Base-by-base conservation (phyloP, 92 coral and sea anemone species). In the Actinernus sp. region DNA sequence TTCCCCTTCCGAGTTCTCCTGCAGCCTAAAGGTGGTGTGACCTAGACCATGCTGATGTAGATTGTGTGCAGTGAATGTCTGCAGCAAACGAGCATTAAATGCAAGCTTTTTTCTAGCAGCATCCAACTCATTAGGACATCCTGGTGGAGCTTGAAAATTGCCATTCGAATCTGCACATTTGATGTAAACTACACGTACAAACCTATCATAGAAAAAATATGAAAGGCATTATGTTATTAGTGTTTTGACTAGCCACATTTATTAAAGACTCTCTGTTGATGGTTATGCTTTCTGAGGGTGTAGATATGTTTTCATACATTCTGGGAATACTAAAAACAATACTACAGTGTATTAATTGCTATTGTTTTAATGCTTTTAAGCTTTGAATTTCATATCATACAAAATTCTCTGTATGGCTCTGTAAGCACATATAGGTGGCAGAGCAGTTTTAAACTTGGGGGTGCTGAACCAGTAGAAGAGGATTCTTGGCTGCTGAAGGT, bases 61-160 rank as follows among this genome's bases (percentile, higher is more conserved):
- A n/a, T 91, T 87, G 54, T 85, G 94, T 28, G 98, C 98, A 32
- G 87, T 90, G 52, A 93, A 93, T 40, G 98, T 90, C 65, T 93
- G 98, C 49, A 93, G 78, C 32, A 93, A 77, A 13, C 76, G 78
- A 9, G 86, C 87, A 79, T 93, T 93, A 28, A 93, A 84, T 47
- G 79, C 64, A 39, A 93, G 87, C 62, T 79, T 90, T 54, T 80
- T 66, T 8, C 68, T 53, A 1, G 97, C 98, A 34, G 62, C 65
- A 20, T 83, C 81, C 14, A 86, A 33, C 49, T 77, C 83, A 72
- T 78, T 86, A n/a, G 71, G 55, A 26, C 41, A 68, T 43, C 80
- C 76, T 2, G 31, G 81, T 14, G 98, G 97, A 39, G 98, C 93
- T 49, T 93, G 88, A 67, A 93, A 93, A 26, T 84, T 76, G 12